Percentiles rank a stretch among this genome's conserved stretches.
These are phyloP conservation scores for Neofelis nebulosa DNA, from an alignment of 2,113 vertebrate genomes.

Conservation along the genomic window DNA sequence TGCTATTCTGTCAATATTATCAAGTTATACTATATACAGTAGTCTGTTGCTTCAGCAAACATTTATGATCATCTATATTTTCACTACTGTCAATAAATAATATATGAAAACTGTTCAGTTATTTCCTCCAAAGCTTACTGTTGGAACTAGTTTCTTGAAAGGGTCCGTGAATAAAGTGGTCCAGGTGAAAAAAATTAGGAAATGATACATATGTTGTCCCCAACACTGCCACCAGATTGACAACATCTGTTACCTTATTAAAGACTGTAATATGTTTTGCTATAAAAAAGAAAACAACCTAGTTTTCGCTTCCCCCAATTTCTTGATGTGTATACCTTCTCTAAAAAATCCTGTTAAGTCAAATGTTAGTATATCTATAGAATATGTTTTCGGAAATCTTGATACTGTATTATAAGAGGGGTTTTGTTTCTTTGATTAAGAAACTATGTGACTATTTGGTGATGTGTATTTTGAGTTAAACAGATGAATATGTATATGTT, in stretches of 20 bases:
- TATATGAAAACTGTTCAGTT: neutral
- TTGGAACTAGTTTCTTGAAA: neutral
- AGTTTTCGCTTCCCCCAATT: neutral
- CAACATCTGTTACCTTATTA: neutral
- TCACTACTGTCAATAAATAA: neutral
- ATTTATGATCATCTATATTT: neutral
- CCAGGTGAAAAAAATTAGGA: neutral
- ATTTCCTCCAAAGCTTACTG: neutral
- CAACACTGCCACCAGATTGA: neutral
- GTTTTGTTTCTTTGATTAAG: conserved; percentile 25
- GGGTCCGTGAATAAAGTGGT: neutral
- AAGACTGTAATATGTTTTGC: neutral
- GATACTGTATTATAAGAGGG: neutral
- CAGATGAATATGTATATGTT: neutral
- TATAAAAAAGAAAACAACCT: neutral
- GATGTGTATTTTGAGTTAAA: conserved; percentile 7
- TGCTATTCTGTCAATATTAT: neutral
- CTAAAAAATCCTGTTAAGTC: neutral
- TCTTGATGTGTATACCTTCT: neutral
- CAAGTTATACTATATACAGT: neutral
- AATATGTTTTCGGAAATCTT: neutral
- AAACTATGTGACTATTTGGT: conserved; percentile 13
- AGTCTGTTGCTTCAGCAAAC: neutral
- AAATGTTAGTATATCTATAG: neutral
- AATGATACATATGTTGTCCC: neutral